A percentile compares a stretch with the other conserved stretches of the same genome.
Evolutionary conservation across 92 coral and sea anemone species (phyloP).

Genomic region (Zoanthus gigantus): DNA sequence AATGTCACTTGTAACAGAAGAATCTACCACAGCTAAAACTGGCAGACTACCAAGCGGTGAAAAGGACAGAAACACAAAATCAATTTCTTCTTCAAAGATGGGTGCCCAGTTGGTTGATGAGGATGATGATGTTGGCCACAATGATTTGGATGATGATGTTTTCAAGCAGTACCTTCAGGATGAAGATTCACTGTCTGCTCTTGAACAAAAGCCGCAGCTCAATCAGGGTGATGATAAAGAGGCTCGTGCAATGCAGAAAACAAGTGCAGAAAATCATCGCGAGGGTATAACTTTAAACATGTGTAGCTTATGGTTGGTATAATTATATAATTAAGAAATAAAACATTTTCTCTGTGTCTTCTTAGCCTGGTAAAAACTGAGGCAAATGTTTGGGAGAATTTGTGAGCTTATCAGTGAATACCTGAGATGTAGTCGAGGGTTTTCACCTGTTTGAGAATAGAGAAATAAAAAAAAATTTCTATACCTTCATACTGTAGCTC

Average conservation of each 20-base stretch:
- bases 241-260: background rate
- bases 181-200: background rate
- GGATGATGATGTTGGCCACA: background rate
- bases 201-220: constrained; percentile 7
- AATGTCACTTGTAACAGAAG: constrained; percentile 1
- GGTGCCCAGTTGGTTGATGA: background rate
- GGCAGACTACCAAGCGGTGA: background rate
- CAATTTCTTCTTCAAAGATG: constrained; percentile 4
- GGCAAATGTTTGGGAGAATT: too few species aligned
- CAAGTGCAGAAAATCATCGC: background rate
- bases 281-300: constrained; percentile 15
- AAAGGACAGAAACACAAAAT: background rate
- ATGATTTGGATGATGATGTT: constrained; percentile 37
- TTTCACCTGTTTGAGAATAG: too few species aligned
- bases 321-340: too few species aligned
- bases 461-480: too few species aligned
- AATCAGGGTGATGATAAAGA: background rate
- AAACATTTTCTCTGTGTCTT: too few species aligned
- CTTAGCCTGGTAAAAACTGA: too few species aligned
- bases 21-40: background rate
- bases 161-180: constrained; percentile 34
- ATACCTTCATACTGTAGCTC: too few species aligned
- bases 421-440: too few species aligned
- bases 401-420: too few species aligned
- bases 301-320: too few species aligned